These are phyloP conservation scores for Psittacula cyanocephala DNA, from an alignment of 2,113 vertebrate genomes.

Conservation along the genomic window DNA sequence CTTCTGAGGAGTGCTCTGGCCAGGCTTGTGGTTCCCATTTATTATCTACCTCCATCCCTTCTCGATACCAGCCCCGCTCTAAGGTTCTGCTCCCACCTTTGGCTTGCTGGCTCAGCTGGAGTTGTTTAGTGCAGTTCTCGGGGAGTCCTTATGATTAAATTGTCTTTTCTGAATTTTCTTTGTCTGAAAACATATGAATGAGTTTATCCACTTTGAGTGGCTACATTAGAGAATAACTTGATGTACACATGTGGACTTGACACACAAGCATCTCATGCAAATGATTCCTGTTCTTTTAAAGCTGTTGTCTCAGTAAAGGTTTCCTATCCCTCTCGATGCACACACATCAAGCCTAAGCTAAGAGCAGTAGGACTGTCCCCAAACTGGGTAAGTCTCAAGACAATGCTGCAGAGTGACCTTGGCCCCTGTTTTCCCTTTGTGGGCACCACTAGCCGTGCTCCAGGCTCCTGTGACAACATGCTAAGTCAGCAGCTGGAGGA, in stretches of 20 bases:
- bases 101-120: background rate
- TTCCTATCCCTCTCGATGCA: background rate
- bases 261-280: rapidly evolving
- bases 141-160: background rate
- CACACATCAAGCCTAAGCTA: background rate
- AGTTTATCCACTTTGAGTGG: background rate
- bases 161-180: background rate
- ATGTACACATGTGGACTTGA: background rate
- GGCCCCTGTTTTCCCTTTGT: background rate
- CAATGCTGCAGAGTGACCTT: background rate
- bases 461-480: background rate
- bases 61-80: background rate
- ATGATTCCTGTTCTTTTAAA: background rate
- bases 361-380: background rate
- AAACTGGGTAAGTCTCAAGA: background rate
- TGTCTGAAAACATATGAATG: background rate
- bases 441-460: background rate
- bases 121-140: background rate
- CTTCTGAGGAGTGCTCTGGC: background rate
- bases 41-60: background rate
- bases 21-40: background rate
- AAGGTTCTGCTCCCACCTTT: background rate
- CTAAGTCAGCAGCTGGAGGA: background rate
- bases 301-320: background rate
- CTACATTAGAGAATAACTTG: background rate